Percentiles rank a stretch among this genome's conserved stretches.
These are phyloP conservation scores for Hippoglossus hippoglossus DNA, from an alignment of 2,797 vertebrate genomes.

Conservation along the genomic window DNA sequence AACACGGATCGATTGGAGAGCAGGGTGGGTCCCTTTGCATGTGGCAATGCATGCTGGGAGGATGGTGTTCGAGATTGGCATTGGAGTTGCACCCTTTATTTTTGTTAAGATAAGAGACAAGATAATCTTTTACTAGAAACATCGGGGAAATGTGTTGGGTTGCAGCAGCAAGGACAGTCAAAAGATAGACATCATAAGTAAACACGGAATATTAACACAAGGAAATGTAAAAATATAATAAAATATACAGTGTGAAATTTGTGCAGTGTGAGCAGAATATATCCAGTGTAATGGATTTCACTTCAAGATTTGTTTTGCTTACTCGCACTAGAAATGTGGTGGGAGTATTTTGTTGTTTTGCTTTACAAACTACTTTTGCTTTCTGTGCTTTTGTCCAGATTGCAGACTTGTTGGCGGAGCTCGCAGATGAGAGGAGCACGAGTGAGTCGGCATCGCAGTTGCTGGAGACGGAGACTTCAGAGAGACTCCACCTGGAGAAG, in stretches of 20 bases:
- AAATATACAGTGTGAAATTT: no score
- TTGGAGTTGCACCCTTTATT: constrained; percentile 26
- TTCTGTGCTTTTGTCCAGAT: constrained; percentile 84
- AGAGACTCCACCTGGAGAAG: constrained; percentile 94
- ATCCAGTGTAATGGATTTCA: constrained; percentile 7
- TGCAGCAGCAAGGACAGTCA: no score
- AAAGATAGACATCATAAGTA: no score
- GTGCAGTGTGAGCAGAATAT: no score
- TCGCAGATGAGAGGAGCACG: constrained; percentile 95
- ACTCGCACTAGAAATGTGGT: constrained; percentile 1
- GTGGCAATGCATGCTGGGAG: constrained; percentile 59
- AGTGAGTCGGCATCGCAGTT: constrained; percentile 96
- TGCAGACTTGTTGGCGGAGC: constrained; percentile 93
- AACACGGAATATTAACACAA: no score
- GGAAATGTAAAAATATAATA: no score
- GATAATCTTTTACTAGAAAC: no score
- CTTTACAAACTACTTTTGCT: no score
- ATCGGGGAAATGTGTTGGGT: no score
- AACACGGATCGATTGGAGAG: constrained; percentile 94
- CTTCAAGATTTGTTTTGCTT: constrained; percentile 32
- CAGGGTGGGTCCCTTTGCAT: constrained; percentile 83
- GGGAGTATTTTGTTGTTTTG: constrained; percentile 22
- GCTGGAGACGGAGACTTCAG: constrained; percentile 92
- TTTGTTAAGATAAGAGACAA: neutral
- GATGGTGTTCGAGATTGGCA: constrained; percentile 22